phyloP scores from a whole-genome alignment of 2,888 invertebrate genomes.

The Drosophila algonquin region DNA sequence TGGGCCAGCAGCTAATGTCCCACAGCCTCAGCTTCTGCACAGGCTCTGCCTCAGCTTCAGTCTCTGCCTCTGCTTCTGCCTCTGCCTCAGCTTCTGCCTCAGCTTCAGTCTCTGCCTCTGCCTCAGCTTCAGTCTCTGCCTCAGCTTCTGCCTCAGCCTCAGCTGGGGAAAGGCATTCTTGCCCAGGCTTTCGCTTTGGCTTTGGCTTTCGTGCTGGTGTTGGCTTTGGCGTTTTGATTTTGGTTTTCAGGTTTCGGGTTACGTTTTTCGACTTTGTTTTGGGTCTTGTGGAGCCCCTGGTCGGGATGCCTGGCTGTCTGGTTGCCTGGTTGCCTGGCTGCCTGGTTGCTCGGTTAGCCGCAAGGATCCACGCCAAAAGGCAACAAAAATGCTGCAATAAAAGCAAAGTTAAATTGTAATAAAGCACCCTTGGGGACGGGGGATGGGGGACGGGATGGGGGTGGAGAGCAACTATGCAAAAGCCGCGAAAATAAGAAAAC shows the following conservation, averaged over 20 bases:
- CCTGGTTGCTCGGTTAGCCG: conserved; percentile 58
- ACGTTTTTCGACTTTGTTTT: conserved; percentile 19
- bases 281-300: conserved; percentile 19
- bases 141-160: not conserved
- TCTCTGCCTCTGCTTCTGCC: too few species aligned
- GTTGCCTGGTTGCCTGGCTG: conserved; percentile 10
- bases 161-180: conserved; percentile 28
- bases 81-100: too few species aligned
- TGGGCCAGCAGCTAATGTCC: conserved; percentile 29
- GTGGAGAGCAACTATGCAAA: conserved; percentile 32
- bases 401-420: conserved; percentile 78
- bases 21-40: not conserved
- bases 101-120: too few species aligned
- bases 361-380: conserved; percentile 55
- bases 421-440: conserved; percentile 63
- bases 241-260: conserved; percentile 10
- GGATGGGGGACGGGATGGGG: not conserved
- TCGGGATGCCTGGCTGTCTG: conserved; percentile 15
- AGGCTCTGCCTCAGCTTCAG: too few species aligned
- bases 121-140: too few species aligned
- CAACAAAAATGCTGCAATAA: conserved; percentile 70
- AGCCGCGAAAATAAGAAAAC: conserved; percentile 68
- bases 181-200: conserved; percentile 23
- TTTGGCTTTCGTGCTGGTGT: not conserved
- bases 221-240: conserved; percentile 28